Percentiles rank a stretch among this genome's conserved stretches.
These are phyloP conservation scores for Actinopyga echinites DNA, from an alignment of 53 echinoderm and acorn worm species.

Conservation along the genomic window DNA sequence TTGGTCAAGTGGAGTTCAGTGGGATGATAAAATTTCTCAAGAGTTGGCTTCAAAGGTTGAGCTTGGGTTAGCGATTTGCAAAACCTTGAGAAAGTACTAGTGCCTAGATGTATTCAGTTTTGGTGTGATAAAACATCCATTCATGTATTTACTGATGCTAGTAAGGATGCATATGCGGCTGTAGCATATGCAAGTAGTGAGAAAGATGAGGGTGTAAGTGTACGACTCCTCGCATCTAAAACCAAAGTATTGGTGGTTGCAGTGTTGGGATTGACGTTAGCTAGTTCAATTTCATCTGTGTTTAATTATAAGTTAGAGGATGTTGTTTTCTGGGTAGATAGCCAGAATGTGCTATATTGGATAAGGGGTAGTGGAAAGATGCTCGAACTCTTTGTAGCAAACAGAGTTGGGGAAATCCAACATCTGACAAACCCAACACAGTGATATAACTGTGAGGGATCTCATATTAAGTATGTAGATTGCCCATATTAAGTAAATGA, in stretches of 20 bases:
- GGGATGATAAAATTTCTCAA: slow-evolving; percentile 28
- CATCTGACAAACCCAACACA: neutral
- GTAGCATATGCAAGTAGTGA: neutral
- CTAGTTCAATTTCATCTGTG: neutral
- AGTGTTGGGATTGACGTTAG: neutral
- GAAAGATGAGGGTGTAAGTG: neutral
- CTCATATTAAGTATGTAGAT: too few relatives aligned
- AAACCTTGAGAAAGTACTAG: neutral
- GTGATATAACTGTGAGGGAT: too few relatives aligned
- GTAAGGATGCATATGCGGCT: too few relatives aligned
- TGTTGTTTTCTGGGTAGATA: too few relatives aligned
- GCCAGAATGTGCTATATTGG: too few relatives aligned
- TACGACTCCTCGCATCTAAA: neutral
- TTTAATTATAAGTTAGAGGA: neutral
- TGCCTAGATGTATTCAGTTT: slow-evolving; percentile 27
- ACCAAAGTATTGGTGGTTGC: too few relatives aligned
- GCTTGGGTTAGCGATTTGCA: slow-evolving; percentile 9
- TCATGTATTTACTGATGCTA: neutral
- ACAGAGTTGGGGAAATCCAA: slow-evolving; percentile 36
- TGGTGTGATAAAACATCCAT: neutral
- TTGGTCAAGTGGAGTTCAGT: slow-evolving; percentile 17
- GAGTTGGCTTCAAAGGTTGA: neutral
- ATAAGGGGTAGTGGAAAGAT: neutral
- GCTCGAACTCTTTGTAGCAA: slow-evolving; percentile 32
- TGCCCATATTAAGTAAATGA: too few relatives aligned